Evolutionary conservation across 2,888 invertebrate genomes (phyloP), one percentile per base, ranked within the genome.

Genomic region (Xiphydria camelus): DNA sequence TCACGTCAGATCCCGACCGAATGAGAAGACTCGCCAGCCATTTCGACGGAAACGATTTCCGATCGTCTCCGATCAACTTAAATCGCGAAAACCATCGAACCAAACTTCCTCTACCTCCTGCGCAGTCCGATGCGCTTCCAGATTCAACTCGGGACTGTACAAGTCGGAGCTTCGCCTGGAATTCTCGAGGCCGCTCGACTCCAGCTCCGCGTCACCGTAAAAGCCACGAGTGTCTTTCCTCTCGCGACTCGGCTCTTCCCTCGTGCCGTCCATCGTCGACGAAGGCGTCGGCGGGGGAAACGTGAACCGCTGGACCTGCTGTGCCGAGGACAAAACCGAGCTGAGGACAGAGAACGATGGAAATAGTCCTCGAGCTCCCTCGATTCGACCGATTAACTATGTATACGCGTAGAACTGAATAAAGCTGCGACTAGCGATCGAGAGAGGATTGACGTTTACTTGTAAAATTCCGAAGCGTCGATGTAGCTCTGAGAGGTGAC

Each of bases 391-490:
- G n/a, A n/a, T n/a, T n/a, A n/a, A n/a, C n/a, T n/a, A n/a, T n/a
- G n/a, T n/a, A n/a, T n/a, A n/a, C n/a, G n/a, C n/a, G n/a, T n/a
- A 29, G 15, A 10, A 17, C 23, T 14, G 14, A 3, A 10, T 15
- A 17, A 4, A 21, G 4, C 10, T 9, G 9, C 14, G 17, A 9
- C 14, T 26, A 25, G n/a, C n/a, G 4, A 25, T 26, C 3, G 1
- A 23, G n/a, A 23, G 3, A 10, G 12, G 15, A 54, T 59, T n/a
- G n/a, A n/a, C n/a, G n/a, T n/a, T 48, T 49, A 75, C 75, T 74
- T 75, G 59, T 71, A 74, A 62, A 73, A 75, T 42, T 74, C 74
- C 25, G 72, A 68, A 7, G 73, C 71, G 29, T 75, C 73, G 47
- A 74, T 72, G 51, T 72, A 75, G 38, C 73, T 73, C 29, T 74